Evolutionary conservation across 2,113 vertebrate species (phyloP), one percentile per base, ranked within the genome.

Genomic region (Dipodomys stephensi): DNA sequence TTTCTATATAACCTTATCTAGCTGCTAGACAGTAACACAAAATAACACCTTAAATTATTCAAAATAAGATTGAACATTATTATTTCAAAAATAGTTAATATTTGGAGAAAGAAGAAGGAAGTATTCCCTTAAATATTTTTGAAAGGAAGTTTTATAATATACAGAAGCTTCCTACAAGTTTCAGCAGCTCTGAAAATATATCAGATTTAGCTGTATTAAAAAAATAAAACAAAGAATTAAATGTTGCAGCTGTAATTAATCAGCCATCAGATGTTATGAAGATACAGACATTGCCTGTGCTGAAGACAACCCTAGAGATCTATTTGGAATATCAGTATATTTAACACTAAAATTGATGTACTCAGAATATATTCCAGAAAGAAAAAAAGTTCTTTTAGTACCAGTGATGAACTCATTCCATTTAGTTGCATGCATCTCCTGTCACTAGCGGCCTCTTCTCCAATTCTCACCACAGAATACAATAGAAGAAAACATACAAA

Each of bases 61-160:
- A 92, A 32, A 90, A 68, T 11, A 90, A 86, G 23, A 72, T 73
- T 92, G 60, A 73, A 69, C 87, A 57, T 80, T 81, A 83, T 68
- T 83, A 68, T 94, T 87, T 80, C 30, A 39, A 73, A 87, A 8
- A 4, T 71, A 65, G 27, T 81, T 91, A 53, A 91, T 83, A 57
- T 85, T 39, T 64, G 19, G 25, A 32, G 28, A 80, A 39, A 39
- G 35, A 39, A 39, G 35, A 39, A 39, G 35, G 35, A 39, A 39
- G 35, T 39, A 39, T 39, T 39, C 35, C 35, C 35, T 87, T 86
- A 81, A 49, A 57, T 80, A 57, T 84, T 87, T 90, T 87, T 83
- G 71, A 27, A 80, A 91, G 62, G 10, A 76, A 9, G 20, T 39
- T 39, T 39, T 39, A 39, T 39, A 4, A 84, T 90, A 90, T 87